Base-by-base conservation (phyloP, 92 coral and sea anemone species). In the Umimayanthus chanpuru region DNA sequence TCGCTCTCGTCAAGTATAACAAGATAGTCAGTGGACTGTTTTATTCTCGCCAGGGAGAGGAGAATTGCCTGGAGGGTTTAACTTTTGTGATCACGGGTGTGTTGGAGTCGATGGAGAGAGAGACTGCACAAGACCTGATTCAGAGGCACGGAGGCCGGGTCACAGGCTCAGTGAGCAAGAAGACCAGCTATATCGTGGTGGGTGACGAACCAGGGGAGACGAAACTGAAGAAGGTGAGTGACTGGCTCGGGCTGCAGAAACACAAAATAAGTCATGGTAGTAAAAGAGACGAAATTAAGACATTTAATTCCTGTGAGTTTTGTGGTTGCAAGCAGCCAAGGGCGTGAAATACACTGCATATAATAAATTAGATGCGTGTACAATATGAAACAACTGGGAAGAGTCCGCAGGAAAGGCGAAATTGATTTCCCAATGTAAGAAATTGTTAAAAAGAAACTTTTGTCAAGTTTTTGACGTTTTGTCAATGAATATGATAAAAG, bases 111-210 rank as follows among this genome's bases (percentile, higher is more conserved):
- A 92, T 95, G 73, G 99, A 96, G 82, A 88, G 98, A 64, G 98
- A 96, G 9, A 93, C 94, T 6, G 97, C 96, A 0, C 92, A 90
- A 56, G 98, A 96, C 74, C 82, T 93, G 75, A 93, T 96, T 53
- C 96, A 95, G 86, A 89, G 99, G 65, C 94, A 93, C 81, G 99
- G 98, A 2, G 99, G 99, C 9, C 94, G 96, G 73, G 98, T 96
- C 38, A 96, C 99, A 4, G 92, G 83, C 55, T 90, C 98, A 11
- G 94, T 96, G 11, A 96, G 99, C 90, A 96, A 96, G 85, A 95
- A 96, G 82, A 96, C 99, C 58, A 92, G 92, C 72, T 95, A 96
- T 85, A 21, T 95, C 44, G 92, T 96, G 9, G 91, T 94, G 16
- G 98, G 98, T 36, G 85, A 95, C 50, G 98, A 93, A 38, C 88